A percentile compares a stretch with the other conserved stretches of the same genome.
Conservation (phyloP, 2,797 vertebrate species). For the Chloroceryle amazona region DNA sequence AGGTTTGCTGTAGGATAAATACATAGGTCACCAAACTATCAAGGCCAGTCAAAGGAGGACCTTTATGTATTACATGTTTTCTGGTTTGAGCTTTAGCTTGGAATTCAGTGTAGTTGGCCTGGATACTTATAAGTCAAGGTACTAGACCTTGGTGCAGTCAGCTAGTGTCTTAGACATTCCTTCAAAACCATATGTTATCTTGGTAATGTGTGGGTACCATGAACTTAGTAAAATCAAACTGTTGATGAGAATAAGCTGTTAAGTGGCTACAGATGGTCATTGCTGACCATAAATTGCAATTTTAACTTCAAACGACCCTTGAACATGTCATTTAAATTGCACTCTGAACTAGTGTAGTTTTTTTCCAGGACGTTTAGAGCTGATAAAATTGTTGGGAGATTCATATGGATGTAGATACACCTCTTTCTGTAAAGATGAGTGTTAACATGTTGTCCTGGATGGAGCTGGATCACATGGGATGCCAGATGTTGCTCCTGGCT, state of each 20-base stretch:
- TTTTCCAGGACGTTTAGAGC: not conserved
- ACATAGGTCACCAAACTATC: not conserved
- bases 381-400: not conserved
- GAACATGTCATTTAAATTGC: not conserved
- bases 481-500: not conserved
- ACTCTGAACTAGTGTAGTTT: not conserved
- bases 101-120: not conserved
- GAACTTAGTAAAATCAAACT: not conserved
- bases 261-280: not conserved
- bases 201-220: not conserved
- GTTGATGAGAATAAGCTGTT: not conserved
- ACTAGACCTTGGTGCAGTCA: not conserved
- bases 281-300: not conserved
- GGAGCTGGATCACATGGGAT: not conserved
- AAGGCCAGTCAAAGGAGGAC: not conserved
- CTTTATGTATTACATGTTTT: fast-evolving
- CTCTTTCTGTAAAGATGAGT: not conserved
- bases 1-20: not conserved
- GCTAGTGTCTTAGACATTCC: not conserved
- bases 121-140: not conserved
- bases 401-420: not conserved
- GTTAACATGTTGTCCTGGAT: not conserved
- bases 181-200: not conserved
- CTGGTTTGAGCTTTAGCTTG: not conserved
- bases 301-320: not conserved